phyloP scores from a whole-genome alignment of 2,113 vertebrate species.

The Oncorhynchus tshawytscha region DNA sequence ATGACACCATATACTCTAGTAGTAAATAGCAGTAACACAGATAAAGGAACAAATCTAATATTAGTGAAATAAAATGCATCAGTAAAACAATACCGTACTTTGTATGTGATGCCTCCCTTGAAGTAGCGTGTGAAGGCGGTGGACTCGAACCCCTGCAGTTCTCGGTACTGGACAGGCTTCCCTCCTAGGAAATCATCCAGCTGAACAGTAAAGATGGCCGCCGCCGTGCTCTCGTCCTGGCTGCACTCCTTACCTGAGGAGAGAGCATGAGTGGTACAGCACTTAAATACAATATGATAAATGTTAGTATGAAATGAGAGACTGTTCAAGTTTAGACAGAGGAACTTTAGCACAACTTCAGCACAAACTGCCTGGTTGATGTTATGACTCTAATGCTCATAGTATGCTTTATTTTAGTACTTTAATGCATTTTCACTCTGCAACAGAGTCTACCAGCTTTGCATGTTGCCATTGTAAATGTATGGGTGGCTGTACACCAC shows the following conservation, averaged over 20 bases:
- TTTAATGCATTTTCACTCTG: neutral
- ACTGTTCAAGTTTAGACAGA: neutral
- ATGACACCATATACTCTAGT: no score
- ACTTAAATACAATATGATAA: neutral
- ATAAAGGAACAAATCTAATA: neutral
- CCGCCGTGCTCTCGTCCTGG: constrained; percentile 90
- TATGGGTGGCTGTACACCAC: no score
- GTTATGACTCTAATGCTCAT: neutral
- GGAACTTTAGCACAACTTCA: no score
- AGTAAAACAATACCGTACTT: constrained; percentile 65
- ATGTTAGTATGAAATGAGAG: neutral
- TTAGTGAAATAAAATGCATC: neutral
- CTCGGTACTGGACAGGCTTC: constrained; percentile 86
- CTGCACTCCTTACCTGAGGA: constrained; percentile 85
- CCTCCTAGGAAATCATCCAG: constrained; percentile 88
- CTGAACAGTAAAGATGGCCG: constrained; percentile 87
- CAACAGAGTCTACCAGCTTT: neutral
- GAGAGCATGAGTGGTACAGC: neutral
- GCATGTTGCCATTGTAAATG: no score
- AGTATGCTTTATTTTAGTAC: neutral
- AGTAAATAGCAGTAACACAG: neutral
- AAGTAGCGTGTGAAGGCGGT: constrained; percentile 87
- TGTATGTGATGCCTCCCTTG: constrained; percentile 89
- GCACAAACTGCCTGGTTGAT: no score
- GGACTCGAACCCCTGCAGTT: constrained; percentile 86